These are phyloP conservation scores for Neoascia interrupta DNA, from an alignment of 2,888 invertebrate genomes.

Conservation along the genomic window DNA sequence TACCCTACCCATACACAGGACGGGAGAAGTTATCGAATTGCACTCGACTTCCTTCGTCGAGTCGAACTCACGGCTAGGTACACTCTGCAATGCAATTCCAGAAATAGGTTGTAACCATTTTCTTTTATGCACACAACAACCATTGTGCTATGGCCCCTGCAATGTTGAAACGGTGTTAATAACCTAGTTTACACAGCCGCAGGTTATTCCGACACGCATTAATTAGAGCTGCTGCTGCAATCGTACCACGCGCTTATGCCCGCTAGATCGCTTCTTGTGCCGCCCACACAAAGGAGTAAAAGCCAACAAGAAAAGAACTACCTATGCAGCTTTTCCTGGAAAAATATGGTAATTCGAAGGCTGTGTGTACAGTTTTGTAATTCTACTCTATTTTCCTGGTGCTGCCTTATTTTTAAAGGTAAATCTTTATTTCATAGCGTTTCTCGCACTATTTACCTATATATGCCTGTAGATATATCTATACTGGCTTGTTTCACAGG, in stretches of 20 bases:
- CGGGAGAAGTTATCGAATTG: conserved; percentile 15
- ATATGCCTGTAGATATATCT: too few relatives aligned
- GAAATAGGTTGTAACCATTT: too few relatives aligned
- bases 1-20: too few relatives aligned
- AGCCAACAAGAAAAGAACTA: background rate
- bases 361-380: conserved; percentile 20
- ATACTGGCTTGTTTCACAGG: background rate
- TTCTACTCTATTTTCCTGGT: conserved; percentile 1
- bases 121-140: background rate
- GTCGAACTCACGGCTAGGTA: too few relatives aligned
- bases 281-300: background rate
- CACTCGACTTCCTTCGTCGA: too few relatives aligned
- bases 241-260: background rate
- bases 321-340: too few relatives aligned
- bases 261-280: conserved; percentile 1
- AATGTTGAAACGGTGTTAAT: conserved; percentile 5
- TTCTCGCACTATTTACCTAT: background rate
- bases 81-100: conserved; percentile 16
- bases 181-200: conserved; percentile 28
- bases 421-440: background rate
- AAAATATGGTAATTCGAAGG: background rate
- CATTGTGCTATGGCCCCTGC: background rate
- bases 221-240: conserved; percentile 44
- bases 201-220: conserved; percentile 45
- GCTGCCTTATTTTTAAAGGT: background rate